Base-by-base conservation (phyloP, 2,113 vertebrate species). In the Vanacampus margaritifer region DNA sequence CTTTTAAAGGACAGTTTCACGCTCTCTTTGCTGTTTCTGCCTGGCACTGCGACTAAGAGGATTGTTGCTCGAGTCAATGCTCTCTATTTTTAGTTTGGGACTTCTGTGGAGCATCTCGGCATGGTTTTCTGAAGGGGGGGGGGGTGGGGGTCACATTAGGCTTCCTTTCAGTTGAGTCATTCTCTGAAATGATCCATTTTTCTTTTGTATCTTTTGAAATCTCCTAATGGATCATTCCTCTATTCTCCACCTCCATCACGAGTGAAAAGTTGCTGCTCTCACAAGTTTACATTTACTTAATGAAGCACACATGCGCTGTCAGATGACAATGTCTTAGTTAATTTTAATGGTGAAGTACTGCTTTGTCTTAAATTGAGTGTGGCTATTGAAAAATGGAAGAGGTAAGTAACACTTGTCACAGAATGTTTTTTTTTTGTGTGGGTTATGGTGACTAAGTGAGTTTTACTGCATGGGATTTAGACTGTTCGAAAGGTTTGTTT, bases 41-140 rank as follows among this genome's bases (percentile, higher is more conserved):
- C 65, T 69, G 48, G 35, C 6, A 10, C 65, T 37, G 36, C 69
- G 66, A 70, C 66, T 48, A 59, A 67, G 67, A 63, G 19, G 51
- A 67, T 67, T 71, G 28, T 4, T 46, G 46, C 65, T 64, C 19
- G 39, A 67, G 59, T 39, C 3, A 39, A 53, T 16, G 36, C 28
- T 19, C 23, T 57, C 10, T 24, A 3, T 26, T 32, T 57, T 32
- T 57, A 16, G 16, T 35, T 57, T 14, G 54, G 14, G 4, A 57
- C 14, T 17, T 32, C 54, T 57, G 14, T 9, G 54, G 28, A 17
- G 53, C 4, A 56, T 56, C 5, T 6, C 12, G 1, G 54, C 26
- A 32, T 57, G 24, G 2, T 28, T 57, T 54, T 53, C 51, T 12
- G 10, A 24, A 5, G 14, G 26, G 5, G 16, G 6, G 3, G 14